These are phyloP conservation scores for Nemopilema nomurai DNA, from an alignment of 30 jellyfish, hydroid and myxozoan species.

Conservation along the genomic window DNA sequence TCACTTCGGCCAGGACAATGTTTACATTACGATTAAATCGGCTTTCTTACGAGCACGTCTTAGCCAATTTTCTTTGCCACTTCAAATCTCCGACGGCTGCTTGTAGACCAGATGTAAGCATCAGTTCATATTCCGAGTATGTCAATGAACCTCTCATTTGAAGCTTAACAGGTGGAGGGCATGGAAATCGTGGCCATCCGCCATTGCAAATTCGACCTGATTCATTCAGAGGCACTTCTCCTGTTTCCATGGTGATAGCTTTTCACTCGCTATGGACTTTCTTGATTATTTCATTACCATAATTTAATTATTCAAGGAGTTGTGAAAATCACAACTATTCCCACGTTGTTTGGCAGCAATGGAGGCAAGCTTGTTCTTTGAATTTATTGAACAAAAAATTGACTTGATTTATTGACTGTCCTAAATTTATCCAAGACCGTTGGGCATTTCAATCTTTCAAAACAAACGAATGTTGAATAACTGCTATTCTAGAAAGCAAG, in stretches of 20 bases:
- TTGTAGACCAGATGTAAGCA: not conserved
- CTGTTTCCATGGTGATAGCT: slow-evolving; percentile 56
- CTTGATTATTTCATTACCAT: slow-evolving; percentile 22
- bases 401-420: not conserved
- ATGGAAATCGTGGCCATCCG: not conserved
- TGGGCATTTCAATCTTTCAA: not conserved
- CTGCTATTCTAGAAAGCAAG: too few relatives aligned
- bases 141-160: not conserved
- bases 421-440: not conserved
- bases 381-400: not conserved
- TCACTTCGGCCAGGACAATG: not conserved
- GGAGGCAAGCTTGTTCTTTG: not conserved
- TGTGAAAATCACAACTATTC: slow-evolving; percentile 1
- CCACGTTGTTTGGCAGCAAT: not conserved
- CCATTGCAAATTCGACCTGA: slow-evolving; percentile 20
- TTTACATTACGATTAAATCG: not conserved
- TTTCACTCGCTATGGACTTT: slow-evolving; percentile 10
- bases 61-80: not conserved
- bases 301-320: slow-evolving; percentile 21
- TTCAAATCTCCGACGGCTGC: not conserved
- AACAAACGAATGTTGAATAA: too few relatives aligned
- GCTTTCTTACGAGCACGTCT: not conserved
- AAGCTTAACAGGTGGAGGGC: not conserved
- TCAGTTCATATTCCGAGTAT: not conserved
- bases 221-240: slow-evolving; percentile 26